Percentiles rank a stretch among this genome's conserved stretches.
Evolutionary conservation across 2,888 invertebrate species (phyloP).

Genomic region (Acronicta alni): DNA sequence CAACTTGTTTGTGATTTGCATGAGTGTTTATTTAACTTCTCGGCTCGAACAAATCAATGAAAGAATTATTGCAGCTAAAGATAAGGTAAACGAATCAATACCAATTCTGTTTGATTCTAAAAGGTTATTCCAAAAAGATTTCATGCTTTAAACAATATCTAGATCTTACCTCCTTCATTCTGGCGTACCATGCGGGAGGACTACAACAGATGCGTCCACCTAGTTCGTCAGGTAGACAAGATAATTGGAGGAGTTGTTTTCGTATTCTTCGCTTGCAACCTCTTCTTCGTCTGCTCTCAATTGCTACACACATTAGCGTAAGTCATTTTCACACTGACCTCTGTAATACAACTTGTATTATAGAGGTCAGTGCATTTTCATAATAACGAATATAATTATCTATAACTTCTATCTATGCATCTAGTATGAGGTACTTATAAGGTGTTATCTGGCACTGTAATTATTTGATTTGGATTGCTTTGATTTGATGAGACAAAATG

Average conservation of each 20-base stretch:
- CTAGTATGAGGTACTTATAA: too few species aligned
- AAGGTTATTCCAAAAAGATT: too few species aligned
- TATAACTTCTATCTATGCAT: neutral
- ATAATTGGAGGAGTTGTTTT: constrained; percentile 90
- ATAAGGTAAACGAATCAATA: constrained; percentile 62
- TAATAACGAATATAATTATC: neutral
- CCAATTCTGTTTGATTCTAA: too few species aligned
- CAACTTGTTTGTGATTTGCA: constrained; percentile 91
- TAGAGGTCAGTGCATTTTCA: too few species aligned
- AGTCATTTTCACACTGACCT: constrained; percentile 61
- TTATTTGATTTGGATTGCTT: too few species aligned
- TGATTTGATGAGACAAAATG: too few species aligned
- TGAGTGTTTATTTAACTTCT: constrained; percentile 91
- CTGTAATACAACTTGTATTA: too few species aligned
- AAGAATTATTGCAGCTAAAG: constrained; percentile 67
- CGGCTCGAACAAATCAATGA: constrained; percentile 90
- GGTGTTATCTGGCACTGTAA: too few species aligned
- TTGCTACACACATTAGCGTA: constrained; percentile 91
- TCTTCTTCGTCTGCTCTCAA: constrained; percentile 90
- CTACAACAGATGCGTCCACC: constrained; percentile 88
- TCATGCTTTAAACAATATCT: neutral
- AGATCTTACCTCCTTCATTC: constrained; percentile 68
- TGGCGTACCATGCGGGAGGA: constrained; percentile 87
- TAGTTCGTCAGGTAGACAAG: constrained; percentile 89
- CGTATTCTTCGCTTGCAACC: constrained; percentile 91